phyloP scores from a whole-genome alignment of 2,888 invertebrate species.

The Euplagia quadripunctaria region DNA sequence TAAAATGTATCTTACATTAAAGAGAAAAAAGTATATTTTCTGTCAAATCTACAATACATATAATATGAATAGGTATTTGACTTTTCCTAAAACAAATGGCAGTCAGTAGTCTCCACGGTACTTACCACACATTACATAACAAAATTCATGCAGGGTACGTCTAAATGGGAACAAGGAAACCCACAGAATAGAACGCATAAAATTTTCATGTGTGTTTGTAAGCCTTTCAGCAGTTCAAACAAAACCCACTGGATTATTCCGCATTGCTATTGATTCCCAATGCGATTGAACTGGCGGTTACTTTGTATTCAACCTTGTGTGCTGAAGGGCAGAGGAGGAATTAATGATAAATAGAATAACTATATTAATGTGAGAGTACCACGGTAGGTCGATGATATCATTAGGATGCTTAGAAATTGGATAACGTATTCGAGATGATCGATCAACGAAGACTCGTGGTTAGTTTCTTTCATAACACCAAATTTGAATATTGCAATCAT shows the following conservation, averaged over 20 bases:
- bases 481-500: too few relatives aligned
- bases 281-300: conserved; percentile 39
- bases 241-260: conserved; percentile 57
- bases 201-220: conserved; percentile 65
- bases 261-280: conserved; percentile 59
- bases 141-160: conserved; percentile 2
- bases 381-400: neutral
- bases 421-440: neutral
- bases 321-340: neutral
- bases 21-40: neutral
- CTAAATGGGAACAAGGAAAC: conserved; percentile 12
- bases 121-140: conserved; percentile 1
- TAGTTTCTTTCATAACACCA: neutral
- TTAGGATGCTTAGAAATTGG: neutral
- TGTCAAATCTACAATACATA: neutral
- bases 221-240: conserved; percentile 72
- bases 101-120: neutral
- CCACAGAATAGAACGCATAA: conserved; percentile 53
- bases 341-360: neutral
- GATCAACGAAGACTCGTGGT: too few relatives aligned
- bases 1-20: neutral
- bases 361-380: neutral
- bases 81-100: neutral
- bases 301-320: conserved; percentile 5
- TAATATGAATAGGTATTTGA: neutral